phyloP scores from a whole-genome alignment of 2,113 vertebrate species.

The Calidris pygmaea region DNA sequence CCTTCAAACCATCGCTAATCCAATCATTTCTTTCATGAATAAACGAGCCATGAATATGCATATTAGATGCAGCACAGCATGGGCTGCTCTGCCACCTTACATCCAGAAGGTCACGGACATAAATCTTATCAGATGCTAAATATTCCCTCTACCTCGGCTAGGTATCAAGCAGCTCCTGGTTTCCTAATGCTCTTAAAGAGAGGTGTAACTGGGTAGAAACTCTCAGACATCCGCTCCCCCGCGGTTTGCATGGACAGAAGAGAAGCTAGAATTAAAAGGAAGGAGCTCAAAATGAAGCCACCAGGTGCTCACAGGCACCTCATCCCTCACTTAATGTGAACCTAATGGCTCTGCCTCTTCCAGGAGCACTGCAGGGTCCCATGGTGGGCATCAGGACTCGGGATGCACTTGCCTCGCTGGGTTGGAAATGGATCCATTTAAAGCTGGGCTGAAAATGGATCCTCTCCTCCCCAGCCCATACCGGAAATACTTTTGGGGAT shows the following conservation, averaged over 20 bases:
- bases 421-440: background rate
- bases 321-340: background rate
- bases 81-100: slow-evolving; percentile 51
- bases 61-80: slow-evolving; percentile 29
- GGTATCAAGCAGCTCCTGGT: background rate
- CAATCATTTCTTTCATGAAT: slow-evolving; percentile 28
- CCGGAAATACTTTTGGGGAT: background rate
- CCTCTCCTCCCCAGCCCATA: rapidly evolving
- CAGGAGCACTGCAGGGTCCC: background rate
- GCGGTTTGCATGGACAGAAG: background rate
- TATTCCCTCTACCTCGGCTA: background rate
- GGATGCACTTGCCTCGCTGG: background rate
- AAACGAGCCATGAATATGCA: slow-evolving; percentile 67
- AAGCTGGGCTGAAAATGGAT: background rate
- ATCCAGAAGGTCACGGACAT: slow-evolving; percentile 46
- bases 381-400: rapidly evolving
- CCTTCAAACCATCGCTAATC: slow-evolving; percentile 55
- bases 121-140: slow-evolving; percentile 49
- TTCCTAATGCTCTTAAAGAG: background rate
- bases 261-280: slow-evolving; percentile 1
- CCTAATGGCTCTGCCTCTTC: background rate
- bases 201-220: slow-evolving; percentile 27
- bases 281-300: background rate
- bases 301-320: background rate
- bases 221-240: background rate